These are phyloP conservation scores for Amniataba percoides DNA, from an alignment of 2,797 vertebrate genomes.

Conservation along the genomic window DNA sequence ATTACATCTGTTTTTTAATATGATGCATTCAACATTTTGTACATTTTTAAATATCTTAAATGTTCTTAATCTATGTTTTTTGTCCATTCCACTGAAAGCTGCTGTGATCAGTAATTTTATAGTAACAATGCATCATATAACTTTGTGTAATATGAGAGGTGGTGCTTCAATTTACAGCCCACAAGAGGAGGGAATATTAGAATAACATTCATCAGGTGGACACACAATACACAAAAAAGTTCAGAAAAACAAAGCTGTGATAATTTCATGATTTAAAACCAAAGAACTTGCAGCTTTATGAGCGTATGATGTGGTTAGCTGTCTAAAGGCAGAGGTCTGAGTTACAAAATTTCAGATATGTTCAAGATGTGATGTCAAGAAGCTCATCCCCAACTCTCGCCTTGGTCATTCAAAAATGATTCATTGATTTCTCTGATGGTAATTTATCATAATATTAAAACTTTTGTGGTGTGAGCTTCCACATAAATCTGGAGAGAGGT, in stretches of 20 bases:
- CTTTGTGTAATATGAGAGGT: not conserved
- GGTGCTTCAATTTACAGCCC: not conserved
- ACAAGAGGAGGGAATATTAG: too few species aligned
- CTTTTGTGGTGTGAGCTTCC: not conserved
- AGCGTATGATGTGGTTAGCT: not conserved
- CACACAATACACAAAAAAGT: not conserved
- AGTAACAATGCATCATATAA: not conserved
- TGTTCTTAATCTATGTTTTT: not conserved
- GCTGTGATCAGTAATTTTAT: not conserved
- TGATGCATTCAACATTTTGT: conserved; percentile 14
- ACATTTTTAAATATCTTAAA: conserved; percentile 27
- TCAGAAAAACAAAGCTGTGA: not conserved
- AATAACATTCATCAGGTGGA: too few species aligned
- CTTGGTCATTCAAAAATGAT: not conserved
- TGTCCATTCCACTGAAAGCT: not conserved
- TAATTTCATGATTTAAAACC: not conserved
- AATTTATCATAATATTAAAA: not conserved
- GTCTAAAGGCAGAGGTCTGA: not conserved
- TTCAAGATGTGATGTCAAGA: conserved; percentile 5
- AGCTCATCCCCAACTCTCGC: not conserved
- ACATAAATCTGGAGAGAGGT: not conserved
- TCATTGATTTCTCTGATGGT: too few species aligned
- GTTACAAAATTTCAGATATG: not conserved
- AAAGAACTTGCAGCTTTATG: not conserved
- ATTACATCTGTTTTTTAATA: conserved; percentile 1